Conservation (phyloP, 2,797 vertebrate genomes). For the Phylloscopus collybita region DNA sequence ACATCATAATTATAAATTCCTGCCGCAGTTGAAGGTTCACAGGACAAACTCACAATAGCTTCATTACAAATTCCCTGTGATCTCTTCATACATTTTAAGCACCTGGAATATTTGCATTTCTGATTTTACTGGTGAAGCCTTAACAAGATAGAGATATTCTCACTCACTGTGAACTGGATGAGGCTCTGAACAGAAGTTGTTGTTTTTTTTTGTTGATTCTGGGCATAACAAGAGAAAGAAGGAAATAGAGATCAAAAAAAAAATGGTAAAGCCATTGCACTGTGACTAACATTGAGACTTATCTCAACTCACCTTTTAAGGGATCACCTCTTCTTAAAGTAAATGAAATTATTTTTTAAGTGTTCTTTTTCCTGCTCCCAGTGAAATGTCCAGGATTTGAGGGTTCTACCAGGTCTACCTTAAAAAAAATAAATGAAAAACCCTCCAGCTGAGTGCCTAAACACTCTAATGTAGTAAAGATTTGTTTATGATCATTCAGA, state of each 20-base stretch:
- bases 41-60: neutral
- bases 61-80: conserved; percentile 1
- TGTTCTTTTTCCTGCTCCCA: neutral
- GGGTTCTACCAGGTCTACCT: neutral
- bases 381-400: neutral
- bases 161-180: neutral
- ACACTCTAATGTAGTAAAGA: neutral
- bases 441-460: neutral
- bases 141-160: neutral
- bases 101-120: conserved; percentile 25
- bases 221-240: neutral
- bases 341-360: neutral
- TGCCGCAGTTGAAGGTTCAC: neutral
- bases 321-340: neutral
- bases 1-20: neutral
- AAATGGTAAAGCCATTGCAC: neutral
- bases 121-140: neutral
- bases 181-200: neutral
- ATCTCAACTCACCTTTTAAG: neutral
- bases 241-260: neutral
- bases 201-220: neutral
- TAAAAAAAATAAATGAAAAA: neutral
- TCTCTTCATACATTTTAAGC: conserved; percentile 12
- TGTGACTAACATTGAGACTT: neutral
- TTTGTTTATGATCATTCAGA: neutral